These are phyloP conservation scores for Saimiri boliviensis DNA, from an alignment of 2,113 vertebrate genomes.

Conservation along the genomic window DNA sequence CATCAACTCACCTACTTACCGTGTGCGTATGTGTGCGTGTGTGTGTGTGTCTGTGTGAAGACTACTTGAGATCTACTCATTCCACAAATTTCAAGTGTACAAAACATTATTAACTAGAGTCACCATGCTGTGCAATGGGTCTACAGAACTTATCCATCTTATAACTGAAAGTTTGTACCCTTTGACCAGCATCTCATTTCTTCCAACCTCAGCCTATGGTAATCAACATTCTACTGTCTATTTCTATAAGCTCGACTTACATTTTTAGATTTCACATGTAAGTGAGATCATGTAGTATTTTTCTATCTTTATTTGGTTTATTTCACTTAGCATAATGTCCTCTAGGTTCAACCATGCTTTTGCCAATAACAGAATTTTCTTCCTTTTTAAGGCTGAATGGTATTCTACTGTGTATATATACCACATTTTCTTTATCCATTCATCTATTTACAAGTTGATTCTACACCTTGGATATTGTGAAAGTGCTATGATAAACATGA, in stretches of 20 bases:
- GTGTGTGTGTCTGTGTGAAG: background rate
- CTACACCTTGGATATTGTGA: background rate
- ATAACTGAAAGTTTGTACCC: background rate
- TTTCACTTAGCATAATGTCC: background rate
- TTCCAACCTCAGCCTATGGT: background rate
- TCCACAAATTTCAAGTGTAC: background rate
- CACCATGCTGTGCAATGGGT: background rate
- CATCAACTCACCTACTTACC: background rate
- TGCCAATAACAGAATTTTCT: background rate
- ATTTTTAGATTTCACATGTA: background rate
- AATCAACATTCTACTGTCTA: background rate
- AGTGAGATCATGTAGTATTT: background rate
- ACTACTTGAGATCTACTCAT: background rate
- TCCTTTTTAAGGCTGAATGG: background rate
- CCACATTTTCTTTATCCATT: background rate
- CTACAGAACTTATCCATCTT: background rate
- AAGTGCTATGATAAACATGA: background rate
- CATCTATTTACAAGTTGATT: background rate
- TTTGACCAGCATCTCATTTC: background rate
- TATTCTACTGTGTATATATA: background rate
- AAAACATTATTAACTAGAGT: background rate
- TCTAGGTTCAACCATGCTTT: background rate
- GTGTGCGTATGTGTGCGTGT: background rate
- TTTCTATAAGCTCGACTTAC: background rate
- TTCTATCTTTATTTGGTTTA: background rate